Evolutionary conservation across 1,140 invertebrate species (phyloP).

Genomic region (Goniozus legneri): DNA sequence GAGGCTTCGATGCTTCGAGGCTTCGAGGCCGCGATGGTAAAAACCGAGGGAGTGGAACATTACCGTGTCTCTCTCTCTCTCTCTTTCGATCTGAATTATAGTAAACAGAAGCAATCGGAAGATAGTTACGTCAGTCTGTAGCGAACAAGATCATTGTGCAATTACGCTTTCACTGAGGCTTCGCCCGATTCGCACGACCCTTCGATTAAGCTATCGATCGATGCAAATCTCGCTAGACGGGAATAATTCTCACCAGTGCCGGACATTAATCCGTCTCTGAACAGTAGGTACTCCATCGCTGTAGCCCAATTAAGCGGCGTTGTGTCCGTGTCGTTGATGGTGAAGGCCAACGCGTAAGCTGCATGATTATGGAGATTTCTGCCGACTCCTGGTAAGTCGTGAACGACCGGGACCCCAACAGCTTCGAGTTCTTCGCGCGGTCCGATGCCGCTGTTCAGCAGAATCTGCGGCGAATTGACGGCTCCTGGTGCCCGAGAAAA

Average conservation of each 20-base stretch:
- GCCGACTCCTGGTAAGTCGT: conserved; percentile 79
- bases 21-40: too few relatives aligned
- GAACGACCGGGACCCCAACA: conserved; percentile 64
- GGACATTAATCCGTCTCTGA: conserved; percentile 80
- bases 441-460: conserved; percentile 80
- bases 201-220: not conserved
- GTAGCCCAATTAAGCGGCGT: conserved; percentile 82
- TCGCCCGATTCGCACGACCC: conserved; percentile 6
- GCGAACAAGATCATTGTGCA: conserved; percentile 42
- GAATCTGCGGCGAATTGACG: conserved; percentile 78
- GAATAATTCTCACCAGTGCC: conserved; percentile 62
- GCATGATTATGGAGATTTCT: conserved; percentile 87
- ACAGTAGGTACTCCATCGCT: conserved; percentile 80
- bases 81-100: conserved; percentile 10
- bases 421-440: conserved; percentile 67
- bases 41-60: too few relatives aligned
- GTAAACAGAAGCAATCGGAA: conserved; percentile 21
- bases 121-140: conserved; percentile 29
- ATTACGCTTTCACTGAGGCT: conserved; percentile 43
- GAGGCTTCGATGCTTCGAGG: too few relatives aligned
- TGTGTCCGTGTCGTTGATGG: conserved; percentile 78
- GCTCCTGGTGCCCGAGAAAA: conserved; percentile 53
- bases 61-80: too few relatives aligned
- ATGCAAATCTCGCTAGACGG: not conserved
- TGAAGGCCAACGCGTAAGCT: conserved; percentile 71